Evolutionary conservation across 2,888 invertebrate genomes (phyloP), one percentile per base, ranked within the genome.

Genomic region (Cheilosia urbana): DNA sequence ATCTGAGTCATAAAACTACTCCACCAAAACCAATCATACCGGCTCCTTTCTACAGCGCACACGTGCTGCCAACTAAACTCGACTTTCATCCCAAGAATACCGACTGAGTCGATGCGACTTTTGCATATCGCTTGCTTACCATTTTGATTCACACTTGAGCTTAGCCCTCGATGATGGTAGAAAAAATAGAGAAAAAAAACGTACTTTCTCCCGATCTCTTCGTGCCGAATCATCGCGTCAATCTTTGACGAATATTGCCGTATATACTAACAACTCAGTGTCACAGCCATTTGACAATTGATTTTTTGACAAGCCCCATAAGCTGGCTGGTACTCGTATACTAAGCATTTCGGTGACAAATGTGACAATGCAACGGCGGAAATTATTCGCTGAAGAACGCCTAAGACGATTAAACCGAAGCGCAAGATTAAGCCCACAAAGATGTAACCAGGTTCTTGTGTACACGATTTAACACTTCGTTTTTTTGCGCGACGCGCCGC

Each of bases 81-180:
- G 6, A 77, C 77, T 77, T 77, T 77, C 77, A 77, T 77, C 69
- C 30, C 42, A 62, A 65, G 63, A 69, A 53, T 21, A 51, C n/a
- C 17, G 6, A 17, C 7, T 21, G 19, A 24, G 24, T 30, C 47
- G 49, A 58, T 2, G 42, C 68, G 77, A 77, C 40, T 62, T 77
- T 77, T 77, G 77, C 69, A 68, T 60, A 66, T 65, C 40, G 49
- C 49, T 40, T 62, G 55, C 37, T 37, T 4, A 37, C 37, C 37
- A 0, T 13, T 37, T 37, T 75, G 53, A 47, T 19, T 66, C 66
- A 65, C 30, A 49, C 27, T 27, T 45, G 66, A 49, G 51, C 40
- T 42, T 37, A 30, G 17, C 62, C 68, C 68, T 15, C 21, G n/a
- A 62, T 40, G 51, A 65, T 66, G 45, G 21, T 45, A 15, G 6